A percentile compares a stretch with the other conserved stretches of the same genome.
These are phyloP conservation scores for Galeopsomyia nigrocyanea DNA, from an alignment of 2,888 invertebrate species.

Conservation along the genomic window DNA sequence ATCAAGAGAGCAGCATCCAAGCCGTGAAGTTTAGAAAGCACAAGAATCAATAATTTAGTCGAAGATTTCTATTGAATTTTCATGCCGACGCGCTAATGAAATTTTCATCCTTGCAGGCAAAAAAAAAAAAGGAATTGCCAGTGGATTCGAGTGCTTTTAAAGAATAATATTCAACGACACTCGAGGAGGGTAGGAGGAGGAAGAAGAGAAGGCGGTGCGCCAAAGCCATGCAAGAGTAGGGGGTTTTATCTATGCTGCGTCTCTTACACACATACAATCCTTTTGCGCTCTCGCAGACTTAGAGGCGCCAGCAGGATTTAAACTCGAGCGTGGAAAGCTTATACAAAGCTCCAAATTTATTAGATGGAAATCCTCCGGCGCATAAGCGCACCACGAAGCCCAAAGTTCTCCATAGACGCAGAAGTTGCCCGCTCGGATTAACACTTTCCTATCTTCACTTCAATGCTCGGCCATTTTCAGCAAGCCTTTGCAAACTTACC, in stretches of 20 bases:
- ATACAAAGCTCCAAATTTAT: slow-evolving; percentile 75
- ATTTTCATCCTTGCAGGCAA: slow-evolving; percentile 32
- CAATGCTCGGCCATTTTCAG: slow-evolving; percentile 58
- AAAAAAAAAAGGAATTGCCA: slow-evolving; percentile 9
- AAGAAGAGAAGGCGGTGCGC: not conserved
- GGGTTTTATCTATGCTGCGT: slow-evolving; percentile 38
- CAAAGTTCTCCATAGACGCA: slow-evolving; percentile 67
- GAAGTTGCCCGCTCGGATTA: slow-evolving; percentile 72
- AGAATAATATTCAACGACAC: slow-evolving; percentile 43
- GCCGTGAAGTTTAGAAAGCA: not conserved
- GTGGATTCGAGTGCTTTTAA: slow-evolving; percentile 35
- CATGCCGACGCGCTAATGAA: slow-evolving; percentile 32
- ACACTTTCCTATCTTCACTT: slow-evolving; percentile 71
- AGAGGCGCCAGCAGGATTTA: slow-evolving; percentile 61
- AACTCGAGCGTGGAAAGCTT: slow-evolving; percentile 71
- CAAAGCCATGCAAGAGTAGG: not conserved
- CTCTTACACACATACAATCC: slow-evolving; percentile 33
- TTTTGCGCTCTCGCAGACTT: slow-evolving; percentile 32
- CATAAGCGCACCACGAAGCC: slow-evolving; percentile 64
- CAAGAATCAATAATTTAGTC: slow-evolving; percentile 18
- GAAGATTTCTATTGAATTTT: slow-evolving; percentile 40
- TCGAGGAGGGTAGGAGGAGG: slow-evolving; percentile 8
- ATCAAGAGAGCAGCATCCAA: not conserved
- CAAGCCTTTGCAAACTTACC: slow-evolving; percentile 52
- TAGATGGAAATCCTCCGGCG: slow-evolving; percentile 71